These are phyloP conservation scores for Zosterops japonicus DNA, from an alignment of 2,113 vertebrate genomes.

Conservation along the genomic window DNA sequence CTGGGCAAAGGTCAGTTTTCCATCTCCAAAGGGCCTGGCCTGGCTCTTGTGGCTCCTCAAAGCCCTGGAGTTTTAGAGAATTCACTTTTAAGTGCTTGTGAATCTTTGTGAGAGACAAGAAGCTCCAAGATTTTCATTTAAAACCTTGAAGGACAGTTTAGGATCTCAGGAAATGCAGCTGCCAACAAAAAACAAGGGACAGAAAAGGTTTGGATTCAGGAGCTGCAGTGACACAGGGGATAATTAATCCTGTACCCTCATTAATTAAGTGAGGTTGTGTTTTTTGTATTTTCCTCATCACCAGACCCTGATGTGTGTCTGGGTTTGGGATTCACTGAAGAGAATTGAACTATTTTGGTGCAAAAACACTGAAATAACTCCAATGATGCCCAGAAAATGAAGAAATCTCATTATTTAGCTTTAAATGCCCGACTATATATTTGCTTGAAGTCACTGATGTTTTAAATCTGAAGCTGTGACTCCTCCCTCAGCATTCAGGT, in stretches of 20 bases:
- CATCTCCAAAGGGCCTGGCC: background rate
- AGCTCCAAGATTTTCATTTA: too few relatives aligned
- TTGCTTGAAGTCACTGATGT: background rate
- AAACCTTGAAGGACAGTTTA: background rate
- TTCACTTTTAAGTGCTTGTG: background rate
- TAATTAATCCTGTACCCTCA: background rate
- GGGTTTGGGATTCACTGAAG: background rate
- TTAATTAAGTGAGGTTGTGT: background rate
- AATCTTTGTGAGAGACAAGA: background rate
- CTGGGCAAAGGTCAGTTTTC: background rate
- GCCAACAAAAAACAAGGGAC: background rate
- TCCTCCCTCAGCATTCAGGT: background rate
- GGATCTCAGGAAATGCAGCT: background rate
- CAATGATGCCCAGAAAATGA: background rate
- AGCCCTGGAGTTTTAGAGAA: background rate
- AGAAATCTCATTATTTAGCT: accelerated
- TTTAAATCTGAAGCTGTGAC: background rate
- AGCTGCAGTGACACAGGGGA: accelerated
- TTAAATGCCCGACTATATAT: accelerated
- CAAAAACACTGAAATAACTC: background rate
- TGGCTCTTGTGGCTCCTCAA: background rate
- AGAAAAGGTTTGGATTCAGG: background rate
- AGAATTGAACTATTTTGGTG: background rate
- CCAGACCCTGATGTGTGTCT: accelerated
- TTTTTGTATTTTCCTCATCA: background rate